Conservation (phyloP, 2,113 vertebrate species). For the Nannospalax galili region DNA sequence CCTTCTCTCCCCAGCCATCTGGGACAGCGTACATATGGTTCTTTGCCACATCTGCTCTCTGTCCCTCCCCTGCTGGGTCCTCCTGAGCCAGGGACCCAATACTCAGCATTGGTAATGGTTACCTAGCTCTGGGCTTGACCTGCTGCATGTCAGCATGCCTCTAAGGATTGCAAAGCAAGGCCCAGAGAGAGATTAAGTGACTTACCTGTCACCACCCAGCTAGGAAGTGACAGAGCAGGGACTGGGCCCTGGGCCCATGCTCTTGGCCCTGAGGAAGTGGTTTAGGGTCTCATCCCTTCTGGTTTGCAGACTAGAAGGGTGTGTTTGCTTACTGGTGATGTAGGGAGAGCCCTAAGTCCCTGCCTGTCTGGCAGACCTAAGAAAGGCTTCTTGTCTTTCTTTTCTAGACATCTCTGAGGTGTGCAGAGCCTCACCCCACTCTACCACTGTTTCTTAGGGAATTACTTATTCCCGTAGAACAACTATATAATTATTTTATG, state of each 20-base stretch:
- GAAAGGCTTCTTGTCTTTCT: neutral
- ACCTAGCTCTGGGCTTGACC: neutral
- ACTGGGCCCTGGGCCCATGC: neutral
- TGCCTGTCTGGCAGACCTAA: neutral
- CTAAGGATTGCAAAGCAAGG: neutral
- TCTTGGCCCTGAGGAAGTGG: conserved; percentile 4
- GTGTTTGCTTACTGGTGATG: neutral
- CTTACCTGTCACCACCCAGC: neutral
- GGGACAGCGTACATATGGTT: conserved; percentile 27
- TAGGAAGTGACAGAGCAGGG: neutral
- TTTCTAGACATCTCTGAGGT: neutral
- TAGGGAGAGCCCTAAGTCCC: neutral
- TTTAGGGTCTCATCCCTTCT: neutral
- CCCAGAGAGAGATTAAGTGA: conserved; percentile 16
- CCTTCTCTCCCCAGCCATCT: conserved; percentile 58
- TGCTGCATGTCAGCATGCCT: neutral
- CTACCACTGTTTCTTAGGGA: neutral
- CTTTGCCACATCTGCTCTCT: neutral
- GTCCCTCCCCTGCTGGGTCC: neutral
- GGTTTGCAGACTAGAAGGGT: neutral
- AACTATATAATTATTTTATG: neutral
- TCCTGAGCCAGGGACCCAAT: neutral
- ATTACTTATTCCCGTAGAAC: neutral
- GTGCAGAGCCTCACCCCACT: neutral
- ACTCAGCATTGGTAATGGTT: neutral